phyloP scores from a whole-genome alignment of 1,140 invertebrate genomes.

The Lamellibrachia luymesi region DNA sequence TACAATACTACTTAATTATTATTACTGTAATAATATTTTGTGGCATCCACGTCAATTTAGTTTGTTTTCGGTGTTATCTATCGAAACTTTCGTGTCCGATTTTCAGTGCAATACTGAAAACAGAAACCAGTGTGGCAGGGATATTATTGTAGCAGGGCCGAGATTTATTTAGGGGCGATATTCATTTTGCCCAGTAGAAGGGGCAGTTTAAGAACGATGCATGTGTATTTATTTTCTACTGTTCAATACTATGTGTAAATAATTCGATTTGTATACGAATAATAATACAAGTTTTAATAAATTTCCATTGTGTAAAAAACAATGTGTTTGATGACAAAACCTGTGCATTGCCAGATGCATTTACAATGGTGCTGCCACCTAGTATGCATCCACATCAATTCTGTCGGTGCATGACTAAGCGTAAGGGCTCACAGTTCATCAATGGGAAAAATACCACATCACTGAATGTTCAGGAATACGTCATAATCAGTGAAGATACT shows the following conservation, averaged over 20 bases:
- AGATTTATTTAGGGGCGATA: not conserved
- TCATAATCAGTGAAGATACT: not conserved
- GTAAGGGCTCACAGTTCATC: not conserved
- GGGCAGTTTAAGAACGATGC: not conserved
- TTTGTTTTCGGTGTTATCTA: not conserved
- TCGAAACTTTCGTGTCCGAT: too few species aligned
- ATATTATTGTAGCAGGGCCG: not conserved
- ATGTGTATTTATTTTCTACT: constrained; percentile 1
- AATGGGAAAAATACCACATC: not conserved
- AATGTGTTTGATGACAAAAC: not conserved
- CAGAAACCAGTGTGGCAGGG: not conserved
- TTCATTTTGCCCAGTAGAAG: not conserved
- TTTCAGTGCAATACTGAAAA: not conserved
- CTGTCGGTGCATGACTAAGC: not conserved
- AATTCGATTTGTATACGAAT: not conserved
- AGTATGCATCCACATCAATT: not conserved
- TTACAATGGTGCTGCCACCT: not conserved
- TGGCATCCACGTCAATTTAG: not conserved
- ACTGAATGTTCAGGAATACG: not conserved
- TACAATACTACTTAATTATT: not conserved
- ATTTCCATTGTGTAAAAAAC: not conserved
- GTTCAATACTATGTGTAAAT: not conserved
- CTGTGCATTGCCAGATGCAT: not conserved
- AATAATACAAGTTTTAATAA: not conserved
- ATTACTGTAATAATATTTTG: not conserved